A percentile compares a stretch with the other conserved stretches of the same genome.
phyloP scores from a whole-genome alignment of 2,888 invertebrate genomes.

The Heliconius aoede region DNA sequence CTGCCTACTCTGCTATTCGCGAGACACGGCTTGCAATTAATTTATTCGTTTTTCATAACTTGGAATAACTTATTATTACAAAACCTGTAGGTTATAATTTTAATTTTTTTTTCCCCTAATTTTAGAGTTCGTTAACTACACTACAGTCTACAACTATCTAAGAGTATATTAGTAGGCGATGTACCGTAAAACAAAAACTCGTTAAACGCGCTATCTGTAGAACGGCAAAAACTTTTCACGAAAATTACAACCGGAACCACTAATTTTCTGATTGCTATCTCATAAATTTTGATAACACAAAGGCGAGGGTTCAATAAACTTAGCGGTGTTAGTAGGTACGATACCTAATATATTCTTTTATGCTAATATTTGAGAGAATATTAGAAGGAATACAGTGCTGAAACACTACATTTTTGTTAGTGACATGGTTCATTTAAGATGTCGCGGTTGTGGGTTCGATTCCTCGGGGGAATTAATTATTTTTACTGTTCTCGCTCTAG shows the following conservation, averaged over 20 bases:
- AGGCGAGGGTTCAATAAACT: conserved; percentile 53
- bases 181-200: conserved; percentile 17
- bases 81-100: no score
- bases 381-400: neutral
- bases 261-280: conserved; percentile 54
- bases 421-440: neutral
- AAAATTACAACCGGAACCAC: conserved; percentile 39
- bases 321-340: conserved; percentile 40
- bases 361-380: neutral
- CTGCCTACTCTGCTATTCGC: no score
- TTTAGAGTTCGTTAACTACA: no score
- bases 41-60: no score
- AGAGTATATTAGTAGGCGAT: neutral
- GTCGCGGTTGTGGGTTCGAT: no score
- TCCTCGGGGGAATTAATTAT: no score
- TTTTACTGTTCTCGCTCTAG: no score
- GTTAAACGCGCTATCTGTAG: conserved; percentile 16
- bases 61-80: no score
- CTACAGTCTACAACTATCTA: no score
- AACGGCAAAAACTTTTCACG: conserved; percentile 24
- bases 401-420: neutral
- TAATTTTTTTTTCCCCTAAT: no score
- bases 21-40: no score
- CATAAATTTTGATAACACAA: conserved; percentile 52
- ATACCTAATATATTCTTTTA: neutral